A percentile compares a stretch with the other conserved stretches of the same genome.
Conservation (phyloP, 2,888 invertebrate genomes). For the Cylindroiulus punctatus region DNA sequence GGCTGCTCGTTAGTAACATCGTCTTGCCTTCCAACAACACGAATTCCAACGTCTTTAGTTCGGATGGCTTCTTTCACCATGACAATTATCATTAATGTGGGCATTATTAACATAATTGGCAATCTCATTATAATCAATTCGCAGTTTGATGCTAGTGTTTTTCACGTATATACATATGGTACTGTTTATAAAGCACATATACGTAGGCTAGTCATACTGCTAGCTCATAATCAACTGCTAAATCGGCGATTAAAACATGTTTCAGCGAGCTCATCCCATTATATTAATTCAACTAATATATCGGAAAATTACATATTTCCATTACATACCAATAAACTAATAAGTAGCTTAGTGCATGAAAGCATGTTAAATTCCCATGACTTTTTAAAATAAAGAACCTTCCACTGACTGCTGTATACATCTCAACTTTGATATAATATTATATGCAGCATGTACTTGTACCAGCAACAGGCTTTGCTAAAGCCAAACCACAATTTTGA, state of each 20-base stretch:
- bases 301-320: too few species aligned
- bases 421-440: too few species aligned
- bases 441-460: too few species aligned
- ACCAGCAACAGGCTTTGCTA: too few species aligned
- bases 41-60: background rate
- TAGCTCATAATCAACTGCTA: too few species aligned
- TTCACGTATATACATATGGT: background rate
- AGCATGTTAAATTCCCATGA: too few species aligned
- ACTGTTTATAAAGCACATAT: background rate
- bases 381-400: too few species aligned
- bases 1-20: conserved; percentile 35
- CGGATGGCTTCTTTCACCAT: conserved; percentile 11
- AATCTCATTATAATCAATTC: conserved; percentile 39
- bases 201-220: background rate
- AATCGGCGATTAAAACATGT: background rate
- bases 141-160: background rate
- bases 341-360: too few species aligned
- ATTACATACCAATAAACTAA: too few species aligned
- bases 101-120: conserved; percentile 45
- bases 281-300: too few species aligned
- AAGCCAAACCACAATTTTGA: too few species aligned
- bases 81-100: conserved; percentile 47
- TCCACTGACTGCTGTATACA: too few species aligned
- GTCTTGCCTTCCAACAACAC: conserved; percentile 33
- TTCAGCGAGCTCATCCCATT: background rate